These are phyloP conservation scores for Leistus spinibarbis DNA, from an alignment of 2,888 invertebrate genomes.

Conservation along the genomic window DNA sequence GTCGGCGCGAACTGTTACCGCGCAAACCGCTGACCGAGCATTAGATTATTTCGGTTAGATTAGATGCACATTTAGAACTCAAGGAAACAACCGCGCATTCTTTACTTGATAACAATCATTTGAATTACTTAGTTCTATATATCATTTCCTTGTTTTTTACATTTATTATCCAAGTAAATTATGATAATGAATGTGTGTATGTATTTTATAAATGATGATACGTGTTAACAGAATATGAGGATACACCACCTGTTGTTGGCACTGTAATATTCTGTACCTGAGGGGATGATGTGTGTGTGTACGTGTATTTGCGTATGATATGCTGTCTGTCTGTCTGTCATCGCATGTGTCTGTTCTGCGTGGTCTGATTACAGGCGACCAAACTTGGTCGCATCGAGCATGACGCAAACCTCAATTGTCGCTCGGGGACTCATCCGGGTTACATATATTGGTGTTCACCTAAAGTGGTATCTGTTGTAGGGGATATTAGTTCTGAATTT, in stretches of 20 bases:
- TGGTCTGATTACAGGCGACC: too few species aligned
- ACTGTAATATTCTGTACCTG: background rate
- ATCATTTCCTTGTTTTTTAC: too few species aligned
- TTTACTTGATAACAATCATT: background rate
- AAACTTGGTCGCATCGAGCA: background rate
- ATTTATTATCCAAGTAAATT: too few species aligned
- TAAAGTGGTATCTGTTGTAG: background rate
- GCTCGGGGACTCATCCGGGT: background rate
- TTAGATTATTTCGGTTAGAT: slow-evolving; percentile 5
- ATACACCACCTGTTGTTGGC: background rate
- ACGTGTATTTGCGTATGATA: background rate
- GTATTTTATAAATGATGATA: background rate
- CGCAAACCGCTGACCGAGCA: background rate
- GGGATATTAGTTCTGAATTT: background rate
- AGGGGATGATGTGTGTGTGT: background rate
- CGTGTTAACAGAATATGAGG: background rate
- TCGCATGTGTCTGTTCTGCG: background rate
- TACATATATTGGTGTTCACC: background rate
- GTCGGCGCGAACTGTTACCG: background rate
- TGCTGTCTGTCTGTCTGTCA: background rate
- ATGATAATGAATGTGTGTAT: background rate
- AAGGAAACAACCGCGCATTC: background rate
- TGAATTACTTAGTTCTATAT: too few species aligned
- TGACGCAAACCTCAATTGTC: background rate
- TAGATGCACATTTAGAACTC: background rate